phyloP scores from a whole-genome alignment of 1,140 invertebrate species.

The Prorops nasuta region DNA sequence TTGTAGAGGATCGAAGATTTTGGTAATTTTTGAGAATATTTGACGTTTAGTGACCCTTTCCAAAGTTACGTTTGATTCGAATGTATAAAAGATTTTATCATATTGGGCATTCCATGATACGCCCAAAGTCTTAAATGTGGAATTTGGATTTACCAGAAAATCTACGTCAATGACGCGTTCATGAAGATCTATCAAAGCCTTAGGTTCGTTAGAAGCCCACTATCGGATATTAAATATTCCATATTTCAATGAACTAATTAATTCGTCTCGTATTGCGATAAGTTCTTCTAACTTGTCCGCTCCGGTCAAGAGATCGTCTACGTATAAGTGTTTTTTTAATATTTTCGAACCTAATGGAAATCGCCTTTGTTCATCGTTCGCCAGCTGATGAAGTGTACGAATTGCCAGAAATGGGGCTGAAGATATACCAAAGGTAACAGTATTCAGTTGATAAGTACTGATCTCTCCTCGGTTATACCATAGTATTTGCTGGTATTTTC shows the following conservation, averaged over 20 bases:
- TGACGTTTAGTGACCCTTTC: background rate
- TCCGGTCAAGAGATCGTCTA: conserved; percentile 50
- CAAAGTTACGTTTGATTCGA: background rate
- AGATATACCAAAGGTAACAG: conserved; percentile 42
- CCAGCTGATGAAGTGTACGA: conserved; percentile 30
- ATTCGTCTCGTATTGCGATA: background rate
- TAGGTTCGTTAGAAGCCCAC: background rate
- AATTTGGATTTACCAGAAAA: background rate
- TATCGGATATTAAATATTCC: background rate
- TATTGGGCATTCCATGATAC: background rate
- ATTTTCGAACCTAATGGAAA: conserved; percentile 27
- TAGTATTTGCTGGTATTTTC: conserved; percentile 15
- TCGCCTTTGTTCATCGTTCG: conserved; percentile 20
- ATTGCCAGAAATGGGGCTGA: conserved; percentile 39
- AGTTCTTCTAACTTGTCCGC: conserved; percentile 6
- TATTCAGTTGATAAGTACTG: conserved; percentile 27
- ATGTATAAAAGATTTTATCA: background rate
- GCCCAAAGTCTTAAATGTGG: background rate
- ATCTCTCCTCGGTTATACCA: conserved; percentile 21
- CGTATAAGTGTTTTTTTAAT: conserved; percentile 44
- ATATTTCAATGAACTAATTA: background rate
- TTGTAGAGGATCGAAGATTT: conserved; percentile 3
- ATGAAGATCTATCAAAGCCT: background rate
- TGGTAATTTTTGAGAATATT: background rate
- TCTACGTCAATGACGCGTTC: background rate